Percentiles rank a stretch among this genome's conserved stretches.
These are phyloP conservation scores for Pristionchus maxplancki DNA, from an alignment of 2,888 invertebrate species.

Conservation along the genomic window DNA sequence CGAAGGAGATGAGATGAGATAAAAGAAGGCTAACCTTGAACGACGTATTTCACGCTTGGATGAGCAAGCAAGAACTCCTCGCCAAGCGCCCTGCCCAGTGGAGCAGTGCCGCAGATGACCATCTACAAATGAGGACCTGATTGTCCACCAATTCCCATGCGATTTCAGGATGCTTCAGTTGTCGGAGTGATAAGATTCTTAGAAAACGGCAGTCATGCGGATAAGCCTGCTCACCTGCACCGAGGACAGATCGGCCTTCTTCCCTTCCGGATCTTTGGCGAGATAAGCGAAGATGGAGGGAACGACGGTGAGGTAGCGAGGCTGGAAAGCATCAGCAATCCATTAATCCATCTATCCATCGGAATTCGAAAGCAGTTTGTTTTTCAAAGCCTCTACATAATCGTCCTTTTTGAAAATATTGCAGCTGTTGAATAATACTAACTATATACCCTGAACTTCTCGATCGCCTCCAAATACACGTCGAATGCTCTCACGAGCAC, in stretches of 20 bases:
- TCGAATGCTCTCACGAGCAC: not conserved
- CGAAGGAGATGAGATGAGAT: too few relatives aligned
- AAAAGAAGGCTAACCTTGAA: not conserved
- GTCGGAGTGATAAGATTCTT: too few relatives aligned
- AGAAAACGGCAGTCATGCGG: too few relatives aligned
- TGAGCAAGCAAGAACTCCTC: not conserved
- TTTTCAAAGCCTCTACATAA: too few relatives aligned
- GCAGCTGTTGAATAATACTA: not conserved
- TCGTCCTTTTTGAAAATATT: not conserved
- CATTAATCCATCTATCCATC: too few relatives aligned
- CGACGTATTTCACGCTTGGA: not conserved
- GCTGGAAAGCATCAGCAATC: too few relatives aligned
- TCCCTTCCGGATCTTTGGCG: not conserved
- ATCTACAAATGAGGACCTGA: too few relatives aligned
- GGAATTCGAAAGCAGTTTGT: too few relatives aligned
- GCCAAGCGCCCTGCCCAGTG: not conserved
- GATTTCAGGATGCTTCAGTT: not conserved
- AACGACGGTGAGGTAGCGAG: not conserved
- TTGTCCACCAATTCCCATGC: too few relatives aligned
- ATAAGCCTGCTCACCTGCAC: not conserved
- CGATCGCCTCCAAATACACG: not conserved
- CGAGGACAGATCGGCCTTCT: not conserved
- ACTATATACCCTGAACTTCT: not conserved
- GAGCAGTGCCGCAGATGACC: not conserved
- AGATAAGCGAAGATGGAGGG: not conserved